Conservation (phyloP, 1,140 invertebrate genomes). For the Araneus ventricosus region DNA sequence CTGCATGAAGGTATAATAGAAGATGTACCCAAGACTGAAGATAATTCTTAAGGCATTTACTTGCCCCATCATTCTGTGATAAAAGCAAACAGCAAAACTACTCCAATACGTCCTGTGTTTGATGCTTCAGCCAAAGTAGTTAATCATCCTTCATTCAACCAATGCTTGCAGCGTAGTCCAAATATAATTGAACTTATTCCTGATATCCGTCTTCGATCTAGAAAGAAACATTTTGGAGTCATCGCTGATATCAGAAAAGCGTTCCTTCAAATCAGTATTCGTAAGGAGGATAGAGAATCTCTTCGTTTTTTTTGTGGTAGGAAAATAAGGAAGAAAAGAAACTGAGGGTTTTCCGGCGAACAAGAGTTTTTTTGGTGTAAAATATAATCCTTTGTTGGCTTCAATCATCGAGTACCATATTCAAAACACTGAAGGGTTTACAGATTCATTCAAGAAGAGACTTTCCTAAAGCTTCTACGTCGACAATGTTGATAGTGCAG, state of each 20-base stretch:
- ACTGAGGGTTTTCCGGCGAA: neutral
- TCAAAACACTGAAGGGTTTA: neutral
- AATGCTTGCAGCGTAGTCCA: neutral
- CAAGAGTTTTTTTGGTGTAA: constrained; percentile 2
- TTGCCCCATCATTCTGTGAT: neutral
- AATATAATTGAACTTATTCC: neutral
- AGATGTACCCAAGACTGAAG: neutral
- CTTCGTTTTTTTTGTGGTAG: neutral
- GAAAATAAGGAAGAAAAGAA: neutral
- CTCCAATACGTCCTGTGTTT: neutral
- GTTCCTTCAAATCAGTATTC: neutral
- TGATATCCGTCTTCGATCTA: neutral
- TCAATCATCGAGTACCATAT: neutral
- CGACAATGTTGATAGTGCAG: constrained; percentile 6
- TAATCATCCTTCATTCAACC: neutral
- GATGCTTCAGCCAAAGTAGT: neutral
- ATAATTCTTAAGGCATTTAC: neutral
- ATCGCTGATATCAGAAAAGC: constrained; percentile 26
- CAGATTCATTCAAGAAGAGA: neutral
- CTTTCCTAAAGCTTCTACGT: neutral
- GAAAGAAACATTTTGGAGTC: neutral
- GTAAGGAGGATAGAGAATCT: neutral
- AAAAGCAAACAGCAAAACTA: neutral
- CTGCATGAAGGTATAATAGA: neutral
- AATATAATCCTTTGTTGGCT: neutral